A percentile compares a stretch with the other conserved stretches of the same genome.
Evolutionary conservation across 2,797 vertebrate genomes (phyloP).

Genomic region (Enoplosus armatus): DNA sequence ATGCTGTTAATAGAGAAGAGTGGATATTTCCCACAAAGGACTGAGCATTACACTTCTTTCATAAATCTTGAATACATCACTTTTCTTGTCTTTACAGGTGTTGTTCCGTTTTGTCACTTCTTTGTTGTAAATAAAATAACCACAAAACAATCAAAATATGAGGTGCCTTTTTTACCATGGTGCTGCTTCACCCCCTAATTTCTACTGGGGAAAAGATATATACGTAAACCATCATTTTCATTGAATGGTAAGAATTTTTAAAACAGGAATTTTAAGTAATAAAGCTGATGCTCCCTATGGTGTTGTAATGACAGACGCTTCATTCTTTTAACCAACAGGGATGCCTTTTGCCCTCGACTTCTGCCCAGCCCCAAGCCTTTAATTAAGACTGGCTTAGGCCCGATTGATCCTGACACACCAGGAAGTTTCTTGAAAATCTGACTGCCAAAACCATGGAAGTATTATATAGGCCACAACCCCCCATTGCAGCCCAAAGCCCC

Average conservation of each 20-base stretch:
- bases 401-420: slow-evolving; percentile 87
- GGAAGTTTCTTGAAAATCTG: slow-evolving; percentile 87
- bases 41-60: too few relatives aligned
- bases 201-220: not conserved
- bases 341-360: slow-evolving; percentile 83
- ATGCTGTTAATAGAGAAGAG: not conserved
- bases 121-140: not conserved
- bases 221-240: slow-evolving; percentile 27
- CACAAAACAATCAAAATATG: not conserved
- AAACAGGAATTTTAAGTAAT: slow-evolving; percentile 74
- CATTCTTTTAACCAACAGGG: slow-evolving; percentile 82
- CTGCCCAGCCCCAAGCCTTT: slow-evolving; percentile 85
- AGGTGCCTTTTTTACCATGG: not conserved
- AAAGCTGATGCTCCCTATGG: slow-evolving; percentile 77
- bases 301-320: slow-evolving; percentile 77
- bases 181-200: not conserved
- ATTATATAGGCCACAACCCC: slow-evolving; percentile 82
- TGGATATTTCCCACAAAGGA: not conserved
- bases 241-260: slow-evolving; percentile 46
- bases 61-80: too few relatives aligned
- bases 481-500: slow-evolving; percentile 69
- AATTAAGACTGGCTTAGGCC: slow-evolving; percentile 90
- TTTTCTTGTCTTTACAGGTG: not conserved
- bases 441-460: slow-evolving; percentile 80
- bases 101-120: not conserved